Conservation (phyloP, 2,797 vertebrate genomes). For the Brachyrhaphis roseni region DNA sequence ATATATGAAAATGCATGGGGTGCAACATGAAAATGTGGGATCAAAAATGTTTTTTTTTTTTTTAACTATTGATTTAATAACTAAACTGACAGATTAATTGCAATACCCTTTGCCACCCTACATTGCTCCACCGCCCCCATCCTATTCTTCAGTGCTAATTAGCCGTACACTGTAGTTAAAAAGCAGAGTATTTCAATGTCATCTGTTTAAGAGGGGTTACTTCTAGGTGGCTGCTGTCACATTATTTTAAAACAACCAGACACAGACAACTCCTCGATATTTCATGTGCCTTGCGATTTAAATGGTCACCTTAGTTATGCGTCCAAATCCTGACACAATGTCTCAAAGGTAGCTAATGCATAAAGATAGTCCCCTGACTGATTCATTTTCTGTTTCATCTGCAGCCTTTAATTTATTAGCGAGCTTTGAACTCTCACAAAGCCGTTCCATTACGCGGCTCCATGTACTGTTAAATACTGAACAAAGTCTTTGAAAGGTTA, state of each 20-base stretch:
- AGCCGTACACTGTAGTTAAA: background rate
- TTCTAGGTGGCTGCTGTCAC: background rate
- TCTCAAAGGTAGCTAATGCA: background rate
- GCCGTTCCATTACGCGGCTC: background rate
- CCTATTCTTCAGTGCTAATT: background rate
- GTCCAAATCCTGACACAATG: background rate
- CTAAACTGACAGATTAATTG: background rate
- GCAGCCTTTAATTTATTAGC: conserved; percentile 19
- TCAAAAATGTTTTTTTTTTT: background rate
- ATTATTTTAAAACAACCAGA: background rate
- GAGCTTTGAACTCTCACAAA: conserved; percentile 21
- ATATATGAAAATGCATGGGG: background rate
- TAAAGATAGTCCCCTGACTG: background rate
- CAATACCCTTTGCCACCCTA: background rate
- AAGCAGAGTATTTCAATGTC: background rate
- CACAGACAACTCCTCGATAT: background rate
- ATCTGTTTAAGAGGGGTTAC: background rate
- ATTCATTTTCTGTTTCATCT: conserved; percentile 19
- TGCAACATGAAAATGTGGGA: background rate
- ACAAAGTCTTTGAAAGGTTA: background rate
- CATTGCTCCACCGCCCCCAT: background rate
- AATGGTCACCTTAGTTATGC: background rate
- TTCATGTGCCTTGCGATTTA: background rate
- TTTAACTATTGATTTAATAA: background rate
- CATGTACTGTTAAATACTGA: background rate